Evolutionary conservation across 2,113 vertebrate species (phyloP).

Genomic region (Leiothrix lutea): DNA sequence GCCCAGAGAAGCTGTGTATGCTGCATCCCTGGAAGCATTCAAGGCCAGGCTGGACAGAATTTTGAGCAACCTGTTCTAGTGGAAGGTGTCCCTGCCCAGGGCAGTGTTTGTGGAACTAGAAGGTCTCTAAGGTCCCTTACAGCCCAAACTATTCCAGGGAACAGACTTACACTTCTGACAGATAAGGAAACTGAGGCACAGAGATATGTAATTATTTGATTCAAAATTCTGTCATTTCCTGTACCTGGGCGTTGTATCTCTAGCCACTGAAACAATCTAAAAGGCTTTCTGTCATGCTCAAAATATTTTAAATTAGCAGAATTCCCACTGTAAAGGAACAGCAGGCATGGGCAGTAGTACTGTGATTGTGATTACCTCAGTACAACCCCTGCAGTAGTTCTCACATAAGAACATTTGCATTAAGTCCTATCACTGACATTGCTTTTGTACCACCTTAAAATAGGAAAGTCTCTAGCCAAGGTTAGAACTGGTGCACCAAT

Average conservation of each 20-base stretch:
- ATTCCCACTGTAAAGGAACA: background rate
- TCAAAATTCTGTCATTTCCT: background rate
- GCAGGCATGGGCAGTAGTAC: fast-evolving
- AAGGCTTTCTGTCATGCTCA: background rate
- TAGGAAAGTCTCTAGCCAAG: background rate
- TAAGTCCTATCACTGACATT: background rate
- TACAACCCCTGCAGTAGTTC: background rate
- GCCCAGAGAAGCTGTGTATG: background rate
- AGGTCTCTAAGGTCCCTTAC: background rate
- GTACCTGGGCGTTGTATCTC: background rate
- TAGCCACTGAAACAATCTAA: background rate
- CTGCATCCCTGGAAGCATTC: background rate
- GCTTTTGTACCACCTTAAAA: background rate
- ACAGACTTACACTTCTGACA: background rate
- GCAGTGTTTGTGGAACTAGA: background rate
- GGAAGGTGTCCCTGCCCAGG: background rate
- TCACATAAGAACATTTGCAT: background rate
- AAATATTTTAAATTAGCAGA: background rate
- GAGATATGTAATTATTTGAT: background rate
- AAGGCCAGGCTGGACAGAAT: background rate
- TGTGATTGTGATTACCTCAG: fast-evolving
- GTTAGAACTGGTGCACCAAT: background rate
- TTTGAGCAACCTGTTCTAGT: background rate
- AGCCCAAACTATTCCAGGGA: background rate
- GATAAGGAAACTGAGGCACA: background rate